Conservation (phyloP, 2,888 invertebrate species). For the Scaptomyza cyrtandrae region DNA sequence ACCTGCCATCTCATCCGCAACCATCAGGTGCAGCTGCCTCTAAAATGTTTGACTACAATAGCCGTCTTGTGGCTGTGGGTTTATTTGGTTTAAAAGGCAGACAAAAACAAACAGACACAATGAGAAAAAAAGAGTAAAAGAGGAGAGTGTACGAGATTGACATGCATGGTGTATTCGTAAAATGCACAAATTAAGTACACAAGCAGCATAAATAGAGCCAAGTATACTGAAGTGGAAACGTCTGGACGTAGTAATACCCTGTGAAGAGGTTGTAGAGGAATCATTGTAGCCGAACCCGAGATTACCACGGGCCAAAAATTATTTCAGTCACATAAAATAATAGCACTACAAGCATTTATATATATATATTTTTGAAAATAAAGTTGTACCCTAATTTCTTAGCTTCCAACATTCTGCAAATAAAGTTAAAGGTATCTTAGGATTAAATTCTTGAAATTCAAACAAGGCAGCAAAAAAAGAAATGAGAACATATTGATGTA, state of each 20-base stretch:
- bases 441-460: neutral
- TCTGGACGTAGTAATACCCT: conserved; percentile 1
- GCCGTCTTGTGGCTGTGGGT: conserved; percentile 40
- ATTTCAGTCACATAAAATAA: too few species aligned
- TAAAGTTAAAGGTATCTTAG: neutral
- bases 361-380: too few species aligned
- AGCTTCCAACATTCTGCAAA: neutral
- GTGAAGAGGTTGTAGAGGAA: too few species aligned
- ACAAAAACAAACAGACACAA: conserved; percentile 14
- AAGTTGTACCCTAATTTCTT: too few species aligned
- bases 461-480: neutral
- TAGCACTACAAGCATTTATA: too few species aligned
- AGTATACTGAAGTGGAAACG: neutral
- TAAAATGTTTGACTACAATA: conserved; percentile 44
- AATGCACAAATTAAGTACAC: conserved; percentile 50
- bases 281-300: too few species aligned
- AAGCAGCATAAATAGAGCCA: conserved; percentile 1
- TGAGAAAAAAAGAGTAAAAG: neutral
- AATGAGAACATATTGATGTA: neutral
- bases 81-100: conserved; percentile 15
- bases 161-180: conserved; percentile 65
- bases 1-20: neutral
- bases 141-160: conserved; percentile 10
- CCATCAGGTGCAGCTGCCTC: conserved; percentile 27
- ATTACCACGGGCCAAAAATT: too few species aligned